phyloP scores from a whole-genome alignment of 2,888 invertebrate genomes.

The Rosalia funebris region DNA sequence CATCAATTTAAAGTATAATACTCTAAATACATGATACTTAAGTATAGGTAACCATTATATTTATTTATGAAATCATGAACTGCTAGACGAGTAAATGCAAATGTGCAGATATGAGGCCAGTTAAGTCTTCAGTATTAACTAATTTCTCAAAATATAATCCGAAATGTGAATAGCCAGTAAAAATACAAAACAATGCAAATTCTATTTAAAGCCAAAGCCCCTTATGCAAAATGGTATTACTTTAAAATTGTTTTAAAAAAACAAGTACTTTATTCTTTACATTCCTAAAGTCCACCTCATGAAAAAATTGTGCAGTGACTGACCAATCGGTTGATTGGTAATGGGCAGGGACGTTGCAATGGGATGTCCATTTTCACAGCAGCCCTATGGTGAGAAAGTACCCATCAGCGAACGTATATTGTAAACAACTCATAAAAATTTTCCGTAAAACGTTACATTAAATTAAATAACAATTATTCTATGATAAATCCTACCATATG shows the following conservation, averaged over 20 bases:
- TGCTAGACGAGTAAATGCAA: no score
- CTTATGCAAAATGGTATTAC: constrained; percentile 13
- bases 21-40: no score
- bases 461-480: constrained; percentile 31
- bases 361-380: constrained; percentile 60
- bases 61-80: no score
- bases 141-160: no score
- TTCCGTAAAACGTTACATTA: constrained; percentile 17
- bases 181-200: constrained; percentile 16
- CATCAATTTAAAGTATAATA: no score
- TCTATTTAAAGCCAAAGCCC: constrained; percentile 28
- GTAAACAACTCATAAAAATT: constrained; percentile 23
- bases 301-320: constrained; percentile 53
- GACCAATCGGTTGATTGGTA: constrained; percentile 61
- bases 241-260: constrained; percentile 39
- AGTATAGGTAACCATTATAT: no score
- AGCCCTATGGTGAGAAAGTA: constrained; percentile 65
- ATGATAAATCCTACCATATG: constrained; percentile 30
- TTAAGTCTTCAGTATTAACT: no score
- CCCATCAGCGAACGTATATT: constrained; percentile 59
- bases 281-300: constrained; percentile 55
- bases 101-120: no score
- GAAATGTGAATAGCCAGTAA: background rate
- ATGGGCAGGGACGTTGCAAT: constrained; percentile 52
- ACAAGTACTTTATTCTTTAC: constrained; percentile 49